phyloP scores from a whole-genome alignment of 2,888 invertebrate genomes.

The Fissipunctia ypsillon region DNA sequence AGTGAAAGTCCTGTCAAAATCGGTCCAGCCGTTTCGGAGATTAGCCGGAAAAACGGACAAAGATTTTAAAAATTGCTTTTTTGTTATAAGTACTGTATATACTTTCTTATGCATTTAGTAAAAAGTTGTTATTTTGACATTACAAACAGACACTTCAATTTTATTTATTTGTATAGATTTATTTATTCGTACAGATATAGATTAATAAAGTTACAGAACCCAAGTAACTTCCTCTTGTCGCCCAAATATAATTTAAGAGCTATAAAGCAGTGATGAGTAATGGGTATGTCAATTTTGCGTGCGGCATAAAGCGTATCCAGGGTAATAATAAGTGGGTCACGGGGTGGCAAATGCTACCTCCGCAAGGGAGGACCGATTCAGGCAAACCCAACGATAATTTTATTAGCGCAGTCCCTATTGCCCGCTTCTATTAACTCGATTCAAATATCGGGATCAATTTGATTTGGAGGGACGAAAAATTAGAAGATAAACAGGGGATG shows the following conservation, averaged over 20 bases:
- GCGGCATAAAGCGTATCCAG: conserved; percentile 67
- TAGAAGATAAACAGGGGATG: conserved; percentile 50
- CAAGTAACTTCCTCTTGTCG: conserved; percentile 41
- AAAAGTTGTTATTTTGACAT: too few species aligned
- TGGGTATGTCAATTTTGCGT: conserved; percentile 73
- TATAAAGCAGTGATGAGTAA: conserved; percentile 70
- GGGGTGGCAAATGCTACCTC: conserved; percentile 69
- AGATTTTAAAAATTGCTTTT: too few species aligned
- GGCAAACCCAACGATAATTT: conserved; percentile 74
- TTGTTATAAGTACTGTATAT: too few species aligned
- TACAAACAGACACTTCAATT: too few species aligned
- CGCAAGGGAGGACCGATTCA: conserved; percentile 56
- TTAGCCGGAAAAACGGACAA: too few species aligned
- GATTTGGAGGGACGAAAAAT: conserved; percentile 58
- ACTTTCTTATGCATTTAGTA: too few species aligned
- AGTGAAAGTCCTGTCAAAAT: too few species aligned
- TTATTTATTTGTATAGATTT: too few species aligned
- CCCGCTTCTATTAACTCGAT: conserved; percentile 69
- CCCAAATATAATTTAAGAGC: conserved; percentile 64
- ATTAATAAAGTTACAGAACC: conserved; percentile 32
- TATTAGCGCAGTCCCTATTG: conserved; percentile 68
- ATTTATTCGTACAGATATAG: too few species aligned
- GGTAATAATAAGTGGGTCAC: conserved; percentile 82
- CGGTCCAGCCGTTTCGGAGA: too few species aligned
- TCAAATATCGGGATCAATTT: conserved; percentile 64